Base-by-base conservation (phyloP, 1,140 invertebrate species). In the Helicoverpa armigera region DNA sequence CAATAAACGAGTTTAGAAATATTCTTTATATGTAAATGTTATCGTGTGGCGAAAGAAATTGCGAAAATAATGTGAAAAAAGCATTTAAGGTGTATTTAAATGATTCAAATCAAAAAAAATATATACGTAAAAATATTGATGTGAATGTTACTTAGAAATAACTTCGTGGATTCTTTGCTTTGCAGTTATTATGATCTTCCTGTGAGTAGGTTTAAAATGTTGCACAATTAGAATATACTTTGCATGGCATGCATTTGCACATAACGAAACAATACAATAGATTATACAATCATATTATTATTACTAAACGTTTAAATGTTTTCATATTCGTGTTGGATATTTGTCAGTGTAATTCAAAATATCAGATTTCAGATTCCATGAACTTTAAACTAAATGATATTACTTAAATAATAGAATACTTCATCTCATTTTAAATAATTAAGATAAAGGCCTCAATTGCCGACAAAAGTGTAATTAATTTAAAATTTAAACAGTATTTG, bases 221-320 rank as follows among this genome's bases (percentile, higher is more conserved):
- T 63, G 73, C 73, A 61, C 73, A 76, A 76, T 29, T 61, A 48
- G 58, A 60, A 63, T 76, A 76, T 76, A 48, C 51, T 76, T 76
- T 76, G 73, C 73, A 61, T 61, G 58, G 50, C 69, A 72, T 72
- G n/a, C 50, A 72, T 53, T 72, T 53, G 50, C 69, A 72, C 69
- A 10, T 29, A 14, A 53, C 48, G 13, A 51, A 51, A 72, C 69
- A 72, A 54, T 72, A 14, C 48, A 53, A 72, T 72, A 72, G 50
- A 51, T 29, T 54, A 72, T 53, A 72, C 4, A 16, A 65, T 2
- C 35, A 16, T 43, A 72, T 31, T 10, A 72, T 31, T 10, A 23
- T 50, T 14, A 48, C 31, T 29, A 3, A 48, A 72, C 23, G n/a
- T 51, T 53, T 29, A 70, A 70, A 51, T 14, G 3, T 65, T 43